Base-by-base conservation (phyloP, 2,113 vertebrate species). In the Semnornis frantzii region DNA sequence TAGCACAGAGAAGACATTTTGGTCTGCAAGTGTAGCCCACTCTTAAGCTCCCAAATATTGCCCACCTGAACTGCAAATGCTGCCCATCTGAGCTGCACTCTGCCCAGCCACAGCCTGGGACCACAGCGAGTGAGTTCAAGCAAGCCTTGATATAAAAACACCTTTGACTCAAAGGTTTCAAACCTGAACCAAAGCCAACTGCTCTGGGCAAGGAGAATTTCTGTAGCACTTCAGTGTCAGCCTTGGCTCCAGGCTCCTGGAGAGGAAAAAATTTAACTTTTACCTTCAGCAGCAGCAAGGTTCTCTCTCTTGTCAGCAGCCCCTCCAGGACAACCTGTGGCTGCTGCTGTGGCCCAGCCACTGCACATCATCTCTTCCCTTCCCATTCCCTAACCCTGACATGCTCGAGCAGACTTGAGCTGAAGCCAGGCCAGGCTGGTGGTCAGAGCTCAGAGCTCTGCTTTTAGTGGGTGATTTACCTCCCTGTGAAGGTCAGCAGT, bases 171-270 rank as follows among this genome's bases (percentile, higher is more conserved):
- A 54, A 10, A 54, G 34, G 73, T 62, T 93, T 77, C 77, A 83
- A 75, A 23, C 10, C 66, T 90, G 86, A 92, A 77, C 75, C 17
- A 82, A 68, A 93, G 90, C 90, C 93, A 96, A 2, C 79, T 78
- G 62, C 79, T 92, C 62, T 82, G 79, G 79, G 79, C 54, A 69
- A 82, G 72, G 62, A 77, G 92, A 85, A 91, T 76, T 94, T 89
- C 91, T 82, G 57, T 73, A 91, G 87, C 42, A 82, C 46, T 92
- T 82, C 84, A 77, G 81, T 92, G 92, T 92, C 89, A 93, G 60
- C 75, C 55, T 89, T 92, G 60, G 68, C 57, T 91, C 16, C 52
- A 77, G 71, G 33, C 12, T 90, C 58, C 76, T 27, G 25, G 54
- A 71, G 64, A 74, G 78, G 75, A 81, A 92, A 92, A 85, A 72